These are phyloP conservation scores for Tringa solitaria DNA, from an alignment of 2,113 vertebrate species.

Conservation along the genomic window DNA sequence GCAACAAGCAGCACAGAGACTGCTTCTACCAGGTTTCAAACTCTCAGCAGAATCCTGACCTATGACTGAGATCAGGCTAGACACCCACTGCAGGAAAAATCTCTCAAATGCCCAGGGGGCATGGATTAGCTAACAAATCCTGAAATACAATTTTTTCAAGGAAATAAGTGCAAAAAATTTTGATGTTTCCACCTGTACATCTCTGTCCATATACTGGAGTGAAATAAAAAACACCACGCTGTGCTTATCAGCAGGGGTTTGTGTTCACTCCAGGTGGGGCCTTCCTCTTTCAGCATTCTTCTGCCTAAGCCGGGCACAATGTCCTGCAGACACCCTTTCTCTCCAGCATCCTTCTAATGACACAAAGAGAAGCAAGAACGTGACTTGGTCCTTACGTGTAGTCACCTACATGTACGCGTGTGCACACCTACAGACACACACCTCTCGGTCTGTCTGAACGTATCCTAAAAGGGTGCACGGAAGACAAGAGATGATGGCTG, in stretches of 20 bases:
- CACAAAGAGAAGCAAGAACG: background rate
- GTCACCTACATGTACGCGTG: background rate
- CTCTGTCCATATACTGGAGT: background rate
- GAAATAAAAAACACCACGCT: background rate
- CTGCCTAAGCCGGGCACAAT: background rate
- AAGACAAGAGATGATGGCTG: background rate
- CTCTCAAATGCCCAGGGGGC: fast-evolving
- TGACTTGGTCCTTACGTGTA: background rate
- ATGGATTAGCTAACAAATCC: background rate
- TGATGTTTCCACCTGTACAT: background rate
- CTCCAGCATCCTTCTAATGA: background rate
- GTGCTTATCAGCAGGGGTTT: background rate
- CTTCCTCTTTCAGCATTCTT: background rate
- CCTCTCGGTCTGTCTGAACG: background rate
- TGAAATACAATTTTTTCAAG: background rate
- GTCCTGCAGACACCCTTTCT: background rate
- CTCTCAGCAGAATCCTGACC: background rate
- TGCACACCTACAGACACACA: background rate
- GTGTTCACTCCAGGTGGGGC: background rate
- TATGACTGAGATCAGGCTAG: too few species aligned
- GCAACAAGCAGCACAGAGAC: background rate
- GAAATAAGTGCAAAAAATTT: background rate
- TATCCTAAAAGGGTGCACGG: background rate
- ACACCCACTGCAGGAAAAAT: background rate
- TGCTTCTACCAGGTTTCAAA: background rate